These are phyloP conservation scores for Troides aeacus DNA, from an alignment of 2,888 invertebrate genomes.

Conservation along the genomic window DNA sequence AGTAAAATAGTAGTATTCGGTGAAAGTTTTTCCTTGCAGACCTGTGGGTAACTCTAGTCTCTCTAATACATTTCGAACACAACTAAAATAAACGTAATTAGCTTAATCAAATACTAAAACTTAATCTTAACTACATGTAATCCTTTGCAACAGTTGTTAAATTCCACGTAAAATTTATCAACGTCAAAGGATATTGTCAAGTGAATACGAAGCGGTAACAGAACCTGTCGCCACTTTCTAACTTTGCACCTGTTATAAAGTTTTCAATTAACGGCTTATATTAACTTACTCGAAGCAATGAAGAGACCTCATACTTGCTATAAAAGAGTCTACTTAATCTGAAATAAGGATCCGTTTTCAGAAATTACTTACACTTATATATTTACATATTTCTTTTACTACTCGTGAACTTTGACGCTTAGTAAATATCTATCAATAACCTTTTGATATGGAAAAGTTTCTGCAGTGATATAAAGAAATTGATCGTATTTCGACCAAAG, in stretches of 20 bases:
- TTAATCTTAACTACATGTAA: neutral
- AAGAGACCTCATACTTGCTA: neutral
- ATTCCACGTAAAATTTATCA: neutral
- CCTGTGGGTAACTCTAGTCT: too few species aligned
- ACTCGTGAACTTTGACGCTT: too few species aligned
- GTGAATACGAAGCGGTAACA: neutral
- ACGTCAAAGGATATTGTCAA: slow-evolving; percentile 1
- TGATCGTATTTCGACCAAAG: too few species aligned
- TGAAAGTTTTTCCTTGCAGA: too few species aligned
- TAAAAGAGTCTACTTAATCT: neutral
- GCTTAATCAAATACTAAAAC: neutral
- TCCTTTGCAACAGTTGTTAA: neutral
- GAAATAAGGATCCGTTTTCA: neutral
- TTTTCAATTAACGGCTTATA: neutral
- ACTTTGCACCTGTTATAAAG: slow-evolving; percentile 7
- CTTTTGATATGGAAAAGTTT: too few species aligned
- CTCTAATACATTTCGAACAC: too few species aligned
- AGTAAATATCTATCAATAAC: too few species aligned
- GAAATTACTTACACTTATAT: too few species aligned
- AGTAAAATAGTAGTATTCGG: too few species aligned
- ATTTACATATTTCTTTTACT: too few species aligned
- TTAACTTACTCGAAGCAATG: neutral
- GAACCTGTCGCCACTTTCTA: neutral
- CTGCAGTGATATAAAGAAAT: too few species aligned
- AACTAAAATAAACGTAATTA: too few species aligned